phyloP scores from a whole-genome alignment of 1,140 invertebrate genomes.

The Pogonognathellus flavescens region DNA sequence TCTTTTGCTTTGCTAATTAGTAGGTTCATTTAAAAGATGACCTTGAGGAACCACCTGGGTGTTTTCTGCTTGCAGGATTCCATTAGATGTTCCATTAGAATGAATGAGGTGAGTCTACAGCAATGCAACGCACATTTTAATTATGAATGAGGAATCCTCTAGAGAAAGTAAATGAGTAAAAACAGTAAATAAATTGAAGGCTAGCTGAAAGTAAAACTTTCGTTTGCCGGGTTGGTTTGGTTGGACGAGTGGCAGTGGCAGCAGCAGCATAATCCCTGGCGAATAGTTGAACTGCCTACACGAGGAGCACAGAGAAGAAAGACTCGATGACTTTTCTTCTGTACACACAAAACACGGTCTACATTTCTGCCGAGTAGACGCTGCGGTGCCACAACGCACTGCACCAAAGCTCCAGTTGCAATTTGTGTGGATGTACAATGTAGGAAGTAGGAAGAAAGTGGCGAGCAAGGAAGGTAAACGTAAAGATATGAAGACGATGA shows the following conservation, averaged over 20 bases:
- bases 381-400: not conserved
- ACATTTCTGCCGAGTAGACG: not conserved
- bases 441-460: not conserved
- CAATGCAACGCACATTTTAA: not conserved
- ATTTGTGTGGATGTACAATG: not conserved
- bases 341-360: too few relatives aligned
- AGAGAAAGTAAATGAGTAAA: not conserved
- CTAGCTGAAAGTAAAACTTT: not conserved
- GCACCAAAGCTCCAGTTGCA: not conserved
- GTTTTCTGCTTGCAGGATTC: too few relatives aligned
- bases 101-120: too few relatives aligned
- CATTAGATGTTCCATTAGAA: too few relatives aligned
- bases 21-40: too few relatives aligned
- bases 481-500: not conserved
- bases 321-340: not conserved
- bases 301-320: not conserved
- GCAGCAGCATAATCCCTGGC: not conserved
- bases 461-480: too few relatives aligned
- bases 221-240: not conserved
- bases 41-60: too few relatives aligned
- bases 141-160: constrained; percentile 21
- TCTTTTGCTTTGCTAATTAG: too few relatives aligned
- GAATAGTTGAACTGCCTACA: not conserved
- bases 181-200: constrained; percentile 4
- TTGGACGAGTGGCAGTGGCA: not conserved